A percentile compares a stretch with the other conserved stretches of the same genome.
Conservation (phyloP, 2,113 vertebrate genomes). For the Ptilonorhynchus violaceus region DNA sequence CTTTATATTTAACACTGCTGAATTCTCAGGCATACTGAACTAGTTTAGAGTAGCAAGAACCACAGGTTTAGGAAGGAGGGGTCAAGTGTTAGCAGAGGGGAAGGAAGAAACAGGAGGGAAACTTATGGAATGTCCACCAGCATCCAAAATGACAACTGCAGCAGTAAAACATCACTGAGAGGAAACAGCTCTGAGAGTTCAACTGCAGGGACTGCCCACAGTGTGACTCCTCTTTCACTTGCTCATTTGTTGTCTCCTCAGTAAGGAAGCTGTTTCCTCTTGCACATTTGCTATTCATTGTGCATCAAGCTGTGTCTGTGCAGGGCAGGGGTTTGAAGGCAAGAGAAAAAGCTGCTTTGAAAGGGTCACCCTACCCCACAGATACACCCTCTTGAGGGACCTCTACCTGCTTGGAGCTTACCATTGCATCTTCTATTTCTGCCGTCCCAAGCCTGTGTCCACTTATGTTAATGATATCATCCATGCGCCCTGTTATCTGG, state of each 20-base stretch:
- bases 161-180: background rate
- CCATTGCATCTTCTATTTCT: slow-evolving; percentile 92
- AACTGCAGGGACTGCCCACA: background rate
- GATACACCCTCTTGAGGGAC: too few relatives aligned
- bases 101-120: background rate
- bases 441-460: slow-evolving; percentile 90
- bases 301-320: background rate
- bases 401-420: slow-evolving; percentile 44
- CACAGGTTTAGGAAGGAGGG: background rate
- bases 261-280: background rate
- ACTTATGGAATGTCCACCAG: background rate
- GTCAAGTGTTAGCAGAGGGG: background rate
- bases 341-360: background rate
- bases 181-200: background rate
- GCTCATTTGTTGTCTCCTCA: background rate
- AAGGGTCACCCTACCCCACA: background rate
- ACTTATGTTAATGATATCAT: slow-evolving; percentile 91
- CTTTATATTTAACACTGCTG: background rate
- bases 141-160: background rate
- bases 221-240: background rate
- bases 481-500: slow-evolving; percentile 91
- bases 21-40: background rate
- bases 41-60: background rate
- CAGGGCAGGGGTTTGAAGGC: background rate
- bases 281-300: background rate